Percentiles rank a stretch among this genome's conserved stretches.
Evolutionary conservation across 2,113 vertebrate species (phyloP).

Genomic region (Coracopsis vasa): DNA sequence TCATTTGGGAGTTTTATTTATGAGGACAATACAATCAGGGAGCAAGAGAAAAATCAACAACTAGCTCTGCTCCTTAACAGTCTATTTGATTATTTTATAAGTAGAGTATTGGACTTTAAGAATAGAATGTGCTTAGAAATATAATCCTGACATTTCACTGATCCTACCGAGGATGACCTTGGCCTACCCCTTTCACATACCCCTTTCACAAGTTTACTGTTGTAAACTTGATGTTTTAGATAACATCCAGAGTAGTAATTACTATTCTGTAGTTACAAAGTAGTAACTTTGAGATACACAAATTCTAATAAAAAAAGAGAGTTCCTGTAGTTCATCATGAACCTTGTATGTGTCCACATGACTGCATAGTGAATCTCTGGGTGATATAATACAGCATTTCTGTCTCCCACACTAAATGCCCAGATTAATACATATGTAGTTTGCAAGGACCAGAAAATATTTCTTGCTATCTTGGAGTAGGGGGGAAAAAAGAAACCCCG

Average conservation of each 20-base stretch:
- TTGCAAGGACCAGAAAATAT: neutral
- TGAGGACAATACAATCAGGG: neutral
- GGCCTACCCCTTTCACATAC: neutral
- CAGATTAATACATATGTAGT: neutral
- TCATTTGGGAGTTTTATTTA: neutral
- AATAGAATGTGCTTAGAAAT: neutral
- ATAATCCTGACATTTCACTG: neutral
- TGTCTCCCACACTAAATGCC: neutral
- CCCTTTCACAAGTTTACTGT: too few species aligned
- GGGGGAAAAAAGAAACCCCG: neutral
- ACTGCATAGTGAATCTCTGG: neutral
- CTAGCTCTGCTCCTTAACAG: neutral
- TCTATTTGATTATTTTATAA: neutral
- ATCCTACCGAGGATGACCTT: neutral
- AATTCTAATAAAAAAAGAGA: neutral
- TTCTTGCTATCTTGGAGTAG: neutral
- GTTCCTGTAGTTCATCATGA: neutral
- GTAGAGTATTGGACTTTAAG: neutral
- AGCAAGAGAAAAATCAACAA: neutral
- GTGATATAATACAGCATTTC: neutral
- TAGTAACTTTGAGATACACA: neutral
- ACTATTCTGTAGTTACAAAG: neutral
- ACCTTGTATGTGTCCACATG: neutral
- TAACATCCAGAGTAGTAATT: neutral
- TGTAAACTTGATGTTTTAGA: neutral